Evolutionary conservation across 2,113 vertebrate species (phyloP).

Genomic region (Petrocephalus zakoni): DNA sequence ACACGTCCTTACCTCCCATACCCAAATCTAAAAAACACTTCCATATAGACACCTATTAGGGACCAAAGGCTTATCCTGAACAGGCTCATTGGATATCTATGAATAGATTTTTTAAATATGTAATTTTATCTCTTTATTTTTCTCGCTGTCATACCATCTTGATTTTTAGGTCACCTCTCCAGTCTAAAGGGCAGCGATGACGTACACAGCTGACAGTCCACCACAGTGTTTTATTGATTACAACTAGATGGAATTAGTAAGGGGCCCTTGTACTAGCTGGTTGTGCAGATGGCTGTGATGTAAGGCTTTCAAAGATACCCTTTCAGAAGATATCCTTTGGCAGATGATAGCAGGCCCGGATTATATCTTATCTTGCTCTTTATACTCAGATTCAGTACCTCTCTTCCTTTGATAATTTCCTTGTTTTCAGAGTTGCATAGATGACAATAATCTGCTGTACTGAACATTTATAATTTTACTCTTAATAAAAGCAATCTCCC

Average conservation of each 20-base stretch:
- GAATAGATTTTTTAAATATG: not conserved
- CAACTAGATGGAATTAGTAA: constrained; percentile 12
- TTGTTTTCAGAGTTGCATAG: not conserved
- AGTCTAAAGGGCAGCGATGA: constrained; percentile 31
- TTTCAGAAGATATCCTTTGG: not conserved
- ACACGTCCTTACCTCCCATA: not conserved
- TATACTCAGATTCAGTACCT: not conserved
- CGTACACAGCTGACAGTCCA: not conserved
- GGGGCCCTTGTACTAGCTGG: not conserved
- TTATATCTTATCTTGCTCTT: not conserved
- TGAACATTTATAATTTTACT: not conserved
- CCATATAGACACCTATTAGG: not conserved
- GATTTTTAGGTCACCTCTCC: not conserved
- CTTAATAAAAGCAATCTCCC: not conserved
- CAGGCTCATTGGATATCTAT: not conserved
- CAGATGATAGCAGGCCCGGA: not conserved
- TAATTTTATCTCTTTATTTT: not conserved
- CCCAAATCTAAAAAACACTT: not conserved
- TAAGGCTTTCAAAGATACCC: constrained; percentile 10
- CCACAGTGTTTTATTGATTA: constrained; percentile 18
- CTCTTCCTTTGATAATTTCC: not conserved
- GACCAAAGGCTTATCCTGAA: not conserved
- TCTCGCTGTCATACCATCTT: not conserved
- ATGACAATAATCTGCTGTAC: not conserved
- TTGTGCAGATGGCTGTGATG: not conserved